Evolutionary conservation across 2,113 vertebrate genomes (phyloP), one percentile per base, ranked within the genome.

Genomic region (Petromus typicus): DNA sequence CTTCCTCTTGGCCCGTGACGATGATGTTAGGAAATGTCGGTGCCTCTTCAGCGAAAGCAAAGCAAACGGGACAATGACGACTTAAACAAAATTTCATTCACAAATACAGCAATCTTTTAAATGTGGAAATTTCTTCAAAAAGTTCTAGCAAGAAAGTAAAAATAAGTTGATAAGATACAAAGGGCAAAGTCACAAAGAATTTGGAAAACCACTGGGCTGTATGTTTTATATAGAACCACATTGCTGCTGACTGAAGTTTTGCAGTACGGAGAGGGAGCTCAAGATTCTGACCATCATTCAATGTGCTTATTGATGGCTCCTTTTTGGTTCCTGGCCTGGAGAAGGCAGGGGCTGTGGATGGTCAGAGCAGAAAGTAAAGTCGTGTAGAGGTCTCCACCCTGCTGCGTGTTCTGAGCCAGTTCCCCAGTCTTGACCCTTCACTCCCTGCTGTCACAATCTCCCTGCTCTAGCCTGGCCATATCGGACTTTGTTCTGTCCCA

Each of bases 91-190:
- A 48, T 57, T 37, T 86, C 63, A 59, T 69, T 78, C 88, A 82
- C 17, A 93, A 87, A 7, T n/a, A 2, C 4, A 81, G n/a, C 14
- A 20, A 43, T 1, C 3, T 76, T 96, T 96, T 73, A 67, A 48
- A 67, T 89, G 69, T 93, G 43, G 16, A 95, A 82, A 61, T 83
- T 92, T 30, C 69, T 71, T 20, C 34, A 48, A 93, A 89, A 76
- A 87, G 5, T 88, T 92, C 27, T 3, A 85, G 40, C 64, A 85
- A 59, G 66, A 85, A 91, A 84, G 34, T 57, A 80, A 96, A 95
- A 94, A 64, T 63, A 95, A 80, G 54, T 25, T 23, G 64, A 25
- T 32, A 75, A 56, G 14, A 54, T 18, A 45, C 5, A 59, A 94
- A 93, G 92, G 6, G 16, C 40, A 89, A 86, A 86, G 34, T 37